phyloP scores from a whole-genome alignment of 2,113 vertebrate species.

The Phaethon lepturus region DNA sequence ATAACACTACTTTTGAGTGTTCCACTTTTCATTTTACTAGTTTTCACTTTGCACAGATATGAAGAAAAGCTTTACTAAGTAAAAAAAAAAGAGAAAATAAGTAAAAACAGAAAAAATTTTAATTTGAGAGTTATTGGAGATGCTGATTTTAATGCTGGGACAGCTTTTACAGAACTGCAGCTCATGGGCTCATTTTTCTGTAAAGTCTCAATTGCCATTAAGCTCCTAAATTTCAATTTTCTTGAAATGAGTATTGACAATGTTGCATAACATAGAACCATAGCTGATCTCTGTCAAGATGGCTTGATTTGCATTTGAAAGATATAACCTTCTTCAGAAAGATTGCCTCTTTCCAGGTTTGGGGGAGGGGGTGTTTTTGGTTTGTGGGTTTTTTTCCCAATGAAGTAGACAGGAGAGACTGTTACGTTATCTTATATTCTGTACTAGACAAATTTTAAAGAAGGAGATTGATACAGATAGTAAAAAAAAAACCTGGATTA shows the following conservation, averaged over 20 bases:
- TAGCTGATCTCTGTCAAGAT: background rate
- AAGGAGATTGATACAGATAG: background rate
- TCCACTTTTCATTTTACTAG: background rate
- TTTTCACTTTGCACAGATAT: background rate
- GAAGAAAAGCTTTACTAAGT: background rate
- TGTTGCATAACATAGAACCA: background rate
- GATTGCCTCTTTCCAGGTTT: background rate
- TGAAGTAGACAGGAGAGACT: background rate
- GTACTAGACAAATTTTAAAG: background rate
- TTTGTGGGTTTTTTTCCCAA: background rate
- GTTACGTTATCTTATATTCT: background rate
- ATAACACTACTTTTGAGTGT: background rate
- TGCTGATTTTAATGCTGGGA: background rate
- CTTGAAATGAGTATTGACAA: background rate
- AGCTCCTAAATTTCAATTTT: background rate
- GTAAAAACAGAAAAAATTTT: background rate
- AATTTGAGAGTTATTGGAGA: accelerated
- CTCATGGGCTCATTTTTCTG: background rate
- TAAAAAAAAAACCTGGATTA: background rate
- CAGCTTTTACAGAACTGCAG: background rate
- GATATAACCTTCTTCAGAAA: background rate
- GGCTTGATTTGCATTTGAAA: background rate
- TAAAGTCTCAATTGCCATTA: background rate
- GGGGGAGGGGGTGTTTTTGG: background rate
- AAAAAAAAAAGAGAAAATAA: background rate